Conservation (phyloP, 2,113 vertebrate genomes). For the Polyodon spathula region DNA sequence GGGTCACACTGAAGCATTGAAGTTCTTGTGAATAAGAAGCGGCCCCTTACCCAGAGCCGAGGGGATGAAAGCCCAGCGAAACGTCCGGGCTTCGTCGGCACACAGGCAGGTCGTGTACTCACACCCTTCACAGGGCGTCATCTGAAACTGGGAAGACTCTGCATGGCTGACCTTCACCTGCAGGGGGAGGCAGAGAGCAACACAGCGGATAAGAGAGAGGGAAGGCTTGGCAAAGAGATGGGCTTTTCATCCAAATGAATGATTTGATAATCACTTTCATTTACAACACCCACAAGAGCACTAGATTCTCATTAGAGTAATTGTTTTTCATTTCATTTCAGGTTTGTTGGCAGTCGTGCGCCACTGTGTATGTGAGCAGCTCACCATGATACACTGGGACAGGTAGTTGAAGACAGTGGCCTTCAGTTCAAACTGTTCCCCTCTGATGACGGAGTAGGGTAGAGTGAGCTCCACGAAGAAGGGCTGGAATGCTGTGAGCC, state of each 20-base stretch:
- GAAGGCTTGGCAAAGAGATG: background rate
- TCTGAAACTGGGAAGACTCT: conserved; percentile 48
- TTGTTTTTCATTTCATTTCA: no score
- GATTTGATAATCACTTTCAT: background rate
- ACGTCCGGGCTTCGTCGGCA: conserved; percentile 43
- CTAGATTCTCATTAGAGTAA: no score
- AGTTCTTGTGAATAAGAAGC: background rate
- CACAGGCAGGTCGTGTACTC: conserved; percentile 53
- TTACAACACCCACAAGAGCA: background rate
- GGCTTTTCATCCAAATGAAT: background rate
- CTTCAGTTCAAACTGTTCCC: conserved; percentile 65
- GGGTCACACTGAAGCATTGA: background rate
- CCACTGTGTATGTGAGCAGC: conserved; percentile 5
- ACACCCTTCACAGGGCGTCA: conserved; percentile 35
- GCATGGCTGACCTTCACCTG: conserved; percentile 51
- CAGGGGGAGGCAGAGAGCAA: conserved; percentile 22
- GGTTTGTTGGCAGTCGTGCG: no score
- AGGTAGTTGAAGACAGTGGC: conserved; percentile 74
- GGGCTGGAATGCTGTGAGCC: conserved; percentile 57
- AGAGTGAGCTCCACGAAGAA: conserved; percentile 69
- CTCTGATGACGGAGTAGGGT: conserved; percentile 67
- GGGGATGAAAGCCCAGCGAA: conserved; percentile 49
- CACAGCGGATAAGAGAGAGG: conserved; percentile 10
- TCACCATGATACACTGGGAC: conserved; percentile 70
- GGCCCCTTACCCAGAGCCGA: conserved; percentile 57